Evolutionary conservation across 2,888 invertebrate genomes (phyloP).

Genomic region (Perithous albicinctus): DNA sequence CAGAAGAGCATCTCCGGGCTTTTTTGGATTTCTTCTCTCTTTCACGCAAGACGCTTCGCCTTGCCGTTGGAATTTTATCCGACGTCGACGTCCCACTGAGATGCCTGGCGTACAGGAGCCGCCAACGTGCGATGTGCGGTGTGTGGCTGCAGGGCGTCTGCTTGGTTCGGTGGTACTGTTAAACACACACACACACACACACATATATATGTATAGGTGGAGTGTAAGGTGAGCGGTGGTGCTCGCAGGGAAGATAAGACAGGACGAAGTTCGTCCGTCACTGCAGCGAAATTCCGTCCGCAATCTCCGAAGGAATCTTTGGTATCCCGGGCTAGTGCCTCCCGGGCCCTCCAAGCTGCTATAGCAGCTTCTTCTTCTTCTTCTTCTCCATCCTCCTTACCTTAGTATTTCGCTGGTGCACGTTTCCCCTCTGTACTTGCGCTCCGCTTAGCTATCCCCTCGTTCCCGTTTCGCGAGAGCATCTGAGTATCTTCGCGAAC

Average conservation of each 20-base stretch:
- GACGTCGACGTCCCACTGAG: conserved; percentile 41
- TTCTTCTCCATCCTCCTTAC: conserved; percentile 42
- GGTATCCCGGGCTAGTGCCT: conserved; percentile 79
- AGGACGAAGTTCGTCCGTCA: conserved; percentile 81
- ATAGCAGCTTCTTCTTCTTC: conserved; percentile 22
- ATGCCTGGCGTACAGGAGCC: conserved; percentile 37
- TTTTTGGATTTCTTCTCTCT: conserved; percentile 47
- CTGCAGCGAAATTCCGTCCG: conserved; percentile 81
- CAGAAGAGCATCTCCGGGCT: conserved; percentile 22
- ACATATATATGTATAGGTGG: not conserved
- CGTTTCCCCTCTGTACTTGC: not conserved
- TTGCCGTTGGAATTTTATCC: conserved; percentile 60
- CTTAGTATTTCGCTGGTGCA: conserved; percentile 24
- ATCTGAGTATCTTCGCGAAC: conserved; percentile 68
- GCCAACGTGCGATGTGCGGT: conserved; percentile 11
- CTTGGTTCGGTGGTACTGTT: too few species aligned
- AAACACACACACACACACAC: too few species aligned
- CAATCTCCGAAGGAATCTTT: conserved; percentile 83
- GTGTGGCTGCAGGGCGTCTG: conserved; percentile 4
- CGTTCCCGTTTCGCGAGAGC: conserved; percentile 62
- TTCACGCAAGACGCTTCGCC: conserved; percentile 47
- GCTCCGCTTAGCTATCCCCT: conserved; percentile 18
- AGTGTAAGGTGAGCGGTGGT: conserved; percentile 69
- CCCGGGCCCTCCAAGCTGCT: conserved; percentile 39
- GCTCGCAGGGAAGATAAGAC: conserved; percentile 73